Base-by-base conservation (phyloP, 2,113 vertebrate species). In the Podocnemis expansa region DNA sequence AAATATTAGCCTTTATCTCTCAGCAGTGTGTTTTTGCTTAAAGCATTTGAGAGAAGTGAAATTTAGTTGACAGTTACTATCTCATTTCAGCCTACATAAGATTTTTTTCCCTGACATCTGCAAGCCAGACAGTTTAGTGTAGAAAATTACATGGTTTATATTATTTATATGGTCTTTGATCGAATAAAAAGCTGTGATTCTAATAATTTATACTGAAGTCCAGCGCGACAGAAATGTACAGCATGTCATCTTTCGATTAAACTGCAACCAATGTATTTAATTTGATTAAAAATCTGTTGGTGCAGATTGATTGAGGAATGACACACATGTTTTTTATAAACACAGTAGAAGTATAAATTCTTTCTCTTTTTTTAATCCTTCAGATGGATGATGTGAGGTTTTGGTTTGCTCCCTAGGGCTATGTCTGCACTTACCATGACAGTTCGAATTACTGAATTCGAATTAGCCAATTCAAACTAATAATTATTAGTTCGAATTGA, bases 1-100 rank as follows among this genome's bases (percentile, higher is more conserved):
- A 41, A 76, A 76, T 41, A 31, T 84, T 78, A 89, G 76, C 70
- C 67, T 76, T 84, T 89, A 31, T n/a, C 43, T 91, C 49, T 75
- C 47, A 95, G 80, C 56, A 73, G 58, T 22, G 73, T 76, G 43
- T 73, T 84, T 63, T 60, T 49, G 43, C 49, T 47, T 3, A 13
- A 60, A 47, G n/a, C 47, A 34, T 60, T 89, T 78, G 80, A 87
- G 25, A 76, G 84, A 84, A 25, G 45, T 38, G 0, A 3, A 49
- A 78, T 87, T 55, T 89, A 84, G 54, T 10, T 29, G 49, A 24
- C 51, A 84, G 60, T 24, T 75, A 34, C 25, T 78, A 7, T 29
- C 31, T 56, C 76, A 24, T 52, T 79, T 8, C 45, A 10, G 2
- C 52, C 55, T 67, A 16, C 43, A 4, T 16, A 76, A 13, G 4